These are phyloP conservation scores for Psittacula derbiana DNA, from an alignment of 2,797 vertebrate genomes.

Conservation along the genomic window DNA sequence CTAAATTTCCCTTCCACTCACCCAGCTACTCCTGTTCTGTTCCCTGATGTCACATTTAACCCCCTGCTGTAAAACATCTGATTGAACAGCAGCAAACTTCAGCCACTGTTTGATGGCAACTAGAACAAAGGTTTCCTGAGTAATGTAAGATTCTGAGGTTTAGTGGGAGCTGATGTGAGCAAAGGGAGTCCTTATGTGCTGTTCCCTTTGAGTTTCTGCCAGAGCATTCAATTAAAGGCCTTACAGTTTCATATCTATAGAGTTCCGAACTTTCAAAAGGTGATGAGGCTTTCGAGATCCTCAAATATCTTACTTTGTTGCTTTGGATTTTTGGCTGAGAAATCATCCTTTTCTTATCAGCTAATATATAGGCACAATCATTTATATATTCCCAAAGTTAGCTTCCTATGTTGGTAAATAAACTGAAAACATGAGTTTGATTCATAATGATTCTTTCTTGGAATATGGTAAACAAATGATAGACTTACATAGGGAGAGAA, in stretches of 20 bases:
- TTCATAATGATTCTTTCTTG: neutral
- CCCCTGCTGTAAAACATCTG: neutral
- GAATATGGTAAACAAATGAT: neutral
- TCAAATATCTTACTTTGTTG: neutral
- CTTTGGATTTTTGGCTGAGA: neutral
- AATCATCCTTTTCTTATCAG: neutral
- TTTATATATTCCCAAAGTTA: neutral
- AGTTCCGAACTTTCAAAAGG: neutral
- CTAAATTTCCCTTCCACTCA: neutral
- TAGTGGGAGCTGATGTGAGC: neutral
- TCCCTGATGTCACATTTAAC: neutral
- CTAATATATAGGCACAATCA: neutral
- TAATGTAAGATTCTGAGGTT: neutral
- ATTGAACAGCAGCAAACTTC: neutral
- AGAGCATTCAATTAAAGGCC: neutral
- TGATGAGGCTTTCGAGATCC: neutral
- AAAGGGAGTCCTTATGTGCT: neutral
- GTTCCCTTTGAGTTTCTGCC: neutral
- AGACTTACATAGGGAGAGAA: accelerated
- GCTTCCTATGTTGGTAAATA: neutral
- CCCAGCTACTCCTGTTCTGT: neutral
- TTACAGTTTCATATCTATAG: neutral
- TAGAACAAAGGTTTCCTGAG: neutral
- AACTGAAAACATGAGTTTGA: neutral
- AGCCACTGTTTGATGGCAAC: neutral